phyloP scores from a whole-genome alignment of 2,888 invertebrate species.

The Octonoba sinensis region DNA sequence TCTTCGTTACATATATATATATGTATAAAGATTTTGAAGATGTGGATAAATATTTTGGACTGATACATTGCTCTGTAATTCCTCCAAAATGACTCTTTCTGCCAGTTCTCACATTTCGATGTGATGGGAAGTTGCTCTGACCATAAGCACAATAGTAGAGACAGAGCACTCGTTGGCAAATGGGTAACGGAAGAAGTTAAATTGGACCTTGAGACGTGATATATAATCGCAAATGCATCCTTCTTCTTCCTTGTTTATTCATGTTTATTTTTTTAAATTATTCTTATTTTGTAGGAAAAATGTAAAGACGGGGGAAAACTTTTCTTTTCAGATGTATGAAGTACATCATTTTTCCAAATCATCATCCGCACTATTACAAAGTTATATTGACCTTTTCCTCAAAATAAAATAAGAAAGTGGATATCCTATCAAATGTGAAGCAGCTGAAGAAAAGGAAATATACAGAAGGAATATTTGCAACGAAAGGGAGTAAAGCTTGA shows the following conservation, averaged over 20 bases:
- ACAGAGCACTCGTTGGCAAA: background rate
- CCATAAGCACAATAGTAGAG: background rate
- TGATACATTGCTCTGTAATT: background rate
- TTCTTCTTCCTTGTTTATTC: too few species aligned
- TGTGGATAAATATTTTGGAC: background rate
- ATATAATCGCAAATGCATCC: too few species aligned
- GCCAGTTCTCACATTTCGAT: background rate
- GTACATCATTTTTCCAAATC: background rate
- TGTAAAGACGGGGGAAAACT: too few species aligned
- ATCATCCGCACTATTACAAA: background rate
- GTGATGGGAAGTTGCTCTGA: background rate
- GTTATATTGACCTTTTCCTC: background rate
- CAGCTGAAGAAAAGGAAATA: background rate
- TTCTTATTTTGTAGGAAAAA: too few species aligned
- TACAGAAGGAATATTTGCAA: background rate
- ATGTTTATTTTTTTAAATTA: too few species aligned
- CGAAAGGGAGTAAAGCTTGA: slow-evolving; percentile 3
- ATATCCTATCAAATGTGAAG: too few species aligned
- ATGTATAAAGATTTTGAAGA: background rate
- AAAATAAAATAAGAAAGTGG: slow-evolving; percentile 14
- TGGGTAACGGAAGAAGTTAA: slow-evolving; percentile 3
- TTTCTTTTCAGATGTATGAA: slow-evolving; percentile 2
- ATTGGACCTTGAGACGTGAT: background rate
- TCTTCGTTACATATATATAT: background rate
- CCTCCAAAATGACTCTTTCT: background rate